Base-by-base conservation (phyloP, 2,113 vertebrate species). In the Boleophthalmus pectinirostris region DNA sequence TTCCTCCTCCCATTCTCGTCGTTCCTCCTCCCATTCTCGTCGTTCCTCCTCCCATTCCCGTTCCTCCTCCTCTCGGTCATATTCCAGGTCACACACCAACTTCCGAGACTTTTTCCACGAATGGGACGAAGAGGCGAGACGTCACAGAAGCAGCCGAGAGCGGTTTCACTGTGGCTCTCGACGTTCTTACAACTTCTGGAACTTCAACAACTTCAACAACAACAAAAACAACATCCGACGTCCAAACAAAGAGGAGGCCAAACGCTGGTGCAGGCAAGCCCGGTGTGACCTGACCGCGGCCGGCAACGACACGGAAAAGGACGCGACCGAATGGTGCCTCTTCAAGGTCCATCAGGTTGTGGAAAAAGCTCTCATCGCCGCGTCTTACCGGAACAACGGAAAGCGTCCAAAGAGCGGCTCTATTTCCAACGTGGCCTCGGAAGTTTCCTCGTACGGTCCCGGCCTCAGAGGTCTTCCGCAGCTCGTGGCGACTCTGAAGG, bases 281-380 rank as follows among this genome's bases (percentile, higher is more conserved):
- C 87, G 87, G 70, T 94, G 92, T 35, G 94, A 95, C 77, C 79
- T 95, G 14, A 64, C 20, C 10, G 92, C 94, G 43, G 93, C 94
- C 49, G 11, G 73, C 21, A 85, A 84, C 7, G 92, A 90, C 45
- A 75, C 43, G 2, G 84, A 72, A 14, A 72, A 61, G 5, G 69
- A 45, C 0, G 89, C 77, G 72, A 92, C 92, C 6, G 94, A 95
- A 71, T 95, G 94, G 94, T 88, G 93, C 77, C 86, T 95, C 23
- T 95, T 93, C 78, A 95, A 94, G 83, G 83, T 93, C 53, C 92
- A 95, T 64, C 93, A 94, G 67, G 92, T 91, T 15, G 90, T 95
- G 16, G 90, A 95, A 78, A 95, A 95, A 73, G 89, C 93, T 64
- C 90, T 95, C 46, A 91, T 82, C 38, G 93, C 93, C 13, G 92